Conservation (phyloP, 2,888 invertebrate genomes). For the Neoscelio sp. region DNA sequence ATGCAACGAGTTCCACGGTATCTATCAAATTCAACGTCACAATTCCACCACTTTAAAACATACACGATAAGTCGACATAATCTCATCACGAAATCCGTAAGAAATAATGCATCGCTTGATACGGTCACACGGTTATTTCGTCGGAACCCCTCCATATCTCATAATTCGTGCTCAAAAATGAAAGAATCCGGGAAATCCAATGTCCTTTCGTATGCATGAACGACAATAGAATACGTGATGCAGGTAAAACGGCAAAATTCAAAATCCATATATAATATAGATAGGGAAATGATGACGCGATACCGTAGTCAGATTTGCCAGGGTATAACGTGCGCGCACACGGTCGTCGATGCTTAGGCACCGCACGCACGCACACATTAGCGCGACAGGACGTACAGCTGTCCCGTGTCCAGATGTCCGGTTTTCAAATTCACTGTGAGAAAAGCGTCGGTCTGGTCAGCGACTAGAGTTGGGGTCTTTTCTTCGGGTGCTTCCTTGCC, state of each 20-base stretch:
- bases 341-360: constrained; percentile 62
- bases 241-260: constrained; percentile 59
- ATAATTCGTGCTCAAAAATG: constrained; percentile 61
- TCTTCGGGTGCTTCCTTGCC: constrained; percentile 52
- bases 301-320: constrained; percentile 43
- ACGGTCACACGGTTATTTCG: constrained; percentile 78
- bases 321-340: background rate
- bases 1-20: no score
- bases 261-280: constrained; percentile 53
- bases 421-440: constrained; percentile 76
- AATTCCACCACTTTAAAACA: background rate
- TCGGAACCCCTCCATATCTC: constrained; percentile 52
- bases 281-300: constrained; percentile 50
- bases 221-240: constrained; percentile 42
- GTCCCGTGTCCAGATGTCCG: constrained; percentile 82
- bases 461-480: constrained; percentile 61
- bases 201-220: constrained; percentile 56
- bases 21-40: constrained; percentile 6
- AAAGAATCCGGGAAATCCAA: constrained; percentile 68
- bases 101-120: constrained; percentile 64
- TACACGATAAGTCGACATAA: constrained; percentile 39
- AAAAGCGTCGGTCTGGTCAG: constrained; percentile 73
- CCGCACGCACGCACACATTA: constrained; percentile 41
- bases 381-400: constrained; percentile 72
- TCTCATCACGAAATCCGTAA: constrained; percentile 23